phyloP scores from a whole-genome alignment of 2,888 invertebrate genomes.

The Alsophila aescularia region DNA sequence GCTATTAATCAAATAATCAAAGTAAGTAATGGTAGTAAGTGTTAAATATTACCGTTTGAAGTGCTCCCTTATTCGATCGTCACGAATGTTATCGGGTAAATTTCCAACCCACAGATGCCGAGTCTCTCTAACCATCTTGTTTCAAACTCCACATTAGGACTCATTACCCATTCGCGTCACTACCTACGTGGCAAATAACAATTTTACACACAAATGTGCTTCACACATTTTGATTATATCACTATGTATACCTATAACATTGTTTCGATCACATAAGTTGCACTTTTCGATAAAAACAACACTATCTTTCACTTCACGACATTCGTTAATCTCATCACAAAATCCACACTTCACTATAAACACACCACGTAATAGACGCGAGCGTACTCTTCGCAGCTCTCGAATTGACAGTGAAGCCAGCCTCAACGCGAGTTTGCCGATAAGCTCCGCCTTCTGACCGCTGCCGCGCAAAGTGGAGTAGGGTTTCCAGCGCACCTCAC shows the following conservation, averaged over 20 bases:
- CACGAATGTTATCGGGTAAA: conserved; percentile 99
- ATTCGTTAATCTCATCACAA: conserved; percentile 81
- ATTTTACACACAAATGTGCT: conserved; percentile 82
- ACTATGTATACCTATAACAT: conserved; percentile 72
- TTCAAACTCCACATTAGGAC: conserved; percentile 96
- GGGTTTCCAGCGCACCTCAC: conserved; percentile 55
- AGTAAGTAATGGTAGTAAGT: neutral
- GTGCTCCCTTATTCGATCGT: conserved; percentile 98
- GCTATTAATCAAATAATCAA: neutral
- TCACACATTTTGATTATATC: conserved; percentile 80
- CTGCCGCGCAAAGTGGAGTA: conserved; percentile 84
- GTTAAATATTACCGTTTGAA: conserved; percentile 95
- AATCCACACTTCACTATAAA: conserved; percentile 82
- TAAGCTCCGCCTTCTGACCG: conserved; percentile 85
- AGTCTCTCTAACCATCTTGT: conserved; percentile 99
- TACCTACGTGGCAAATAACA: conserved; percentile 85
- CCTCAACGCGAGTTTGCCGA: conserved; percentile 84
- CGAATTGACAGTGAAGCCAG: conserved; percentile 83
- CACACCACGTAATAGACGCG: conserved; percentile 82
- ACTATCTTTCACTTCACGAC: conserved; percentile 81
- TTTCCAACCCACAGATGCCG: conserved; percentile 99
- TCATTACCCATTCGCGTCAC: conserved; percentile 87
- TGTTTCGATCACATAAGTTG: conserved; percentile 68
- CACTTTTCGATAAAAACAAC: conserved; percentile 71
- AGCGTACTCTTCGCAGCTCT: conserved; percentile 82